Base-by-base conservation (phyloP, 2,113 vertebrate species). In the Paedocypris sp. region DNA sequence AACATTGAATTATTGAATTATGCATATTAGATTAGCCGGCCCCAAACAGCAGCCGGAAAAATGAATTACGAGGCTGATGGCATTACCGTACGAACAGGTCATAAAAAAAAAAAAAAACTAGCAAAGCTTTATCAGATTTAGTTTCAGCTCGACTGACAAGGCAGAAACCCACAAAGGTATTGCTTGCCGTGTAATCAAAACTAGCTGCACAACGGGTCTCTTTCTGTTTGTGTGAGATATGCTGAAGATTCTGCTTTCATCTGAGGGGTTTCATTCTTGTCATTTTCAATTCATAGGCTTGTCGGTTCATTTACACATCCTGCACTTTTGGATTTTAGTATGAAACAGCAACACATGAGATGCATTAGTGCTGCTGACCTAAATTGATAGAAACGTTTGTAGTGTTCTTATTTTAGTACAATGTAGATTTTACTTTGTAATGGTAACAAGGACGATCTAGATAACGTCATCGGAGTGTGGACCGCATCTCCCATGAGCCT, bases 1-100 rank as follows among this genome's bases (percentile, higher is more conserved):
- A 12, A 43, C 38, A 58, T 43, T 58, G 18, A 58, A 41, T 41
- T 41, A 41, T n/a, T 41, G 38, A 41, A 58, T 58, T 43, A 58
- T 58, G 53, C 16, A 58, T 58, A 58, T 58, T 58, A 43, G 38
- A 58, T 58, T 58, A 58, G 54, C 22, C 6, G 2, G 20, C 32
- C 39, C 54, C 26, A 43, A 31, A 32, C 26, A 22, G 54, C 7
- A 43, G 38, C 16, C 4, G 1, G 39, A 43, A 19, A 58, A 43
- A 43, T 19, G 10, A 58, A 58, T 58, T 43, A 45, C 26, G 25
- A 31, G 53, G 4, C 13, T 45, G 16, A 58, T 58, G 54, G 39
- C 13, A 32, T 45, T 43, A 43, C 38, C 42, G 18, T 13, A 58
- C 10, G 8, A 13, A 43, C 22, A 16, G 54, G 54, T 43, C 26